phyloP scores from a whole-genome alignment of 1,140 invertebrate species.

The Aphaenogaster ashmeadi region DNA sequence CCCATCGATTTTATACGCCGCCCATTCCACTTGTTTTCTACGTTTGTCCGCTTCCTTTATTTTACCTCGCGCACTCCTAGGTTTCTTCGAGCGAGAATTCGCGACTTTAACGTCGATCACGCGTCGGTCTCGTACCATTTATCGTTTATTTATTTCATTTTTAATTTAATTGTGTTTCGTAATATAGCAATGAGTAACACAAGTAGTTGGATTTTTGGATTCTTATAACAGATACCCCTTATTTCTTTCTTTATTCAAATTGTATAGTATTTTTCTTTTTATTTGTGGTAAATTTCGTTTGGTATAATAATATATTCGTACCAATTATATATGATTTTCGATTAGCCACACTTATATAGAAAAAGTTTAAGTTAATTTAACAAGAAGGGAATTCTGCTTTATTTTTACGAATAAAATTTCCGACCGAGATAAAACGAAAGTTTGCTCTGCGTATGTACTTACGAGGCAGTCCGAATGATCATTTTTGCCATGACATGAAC shows the following conservation, averaged over 20 bases:
- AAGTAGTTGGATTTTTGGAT: background rate
- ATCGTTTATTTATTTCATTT: constrained; percentile 1
- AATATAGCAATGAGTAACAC: background rate
- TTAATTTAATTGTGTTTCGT: background rate
- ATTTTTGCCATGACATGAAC: background rate
- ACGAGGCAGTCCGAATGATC: constrained; percentile 3
- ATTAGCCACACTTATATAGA: background rate
- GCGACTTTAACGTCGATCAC: background rate
- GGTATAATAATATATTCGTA: background rate
- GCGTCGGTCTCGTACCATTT: background rate
- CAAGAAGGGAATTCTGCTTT: background rate
- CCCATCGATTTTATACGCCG: constrained; percentile 52
- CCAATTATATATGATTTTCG: too few relatives aligned
- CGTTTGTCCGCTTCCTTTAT: background rate
- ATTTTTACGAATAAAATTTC: background rate
- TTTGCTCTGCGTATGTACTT: background rate
- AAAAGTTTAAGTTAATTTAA: background rate
- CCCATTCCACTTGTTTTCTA: constrained; percentile 29
- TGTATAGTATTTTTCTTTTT: background rate
- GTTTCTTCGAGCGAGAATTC: background rate
- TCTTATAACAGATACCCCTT: background rate
- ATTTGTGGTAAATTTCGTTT: background rate
- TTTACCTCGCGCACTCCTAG: background rate
- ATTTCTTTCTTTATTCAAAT: background rate
- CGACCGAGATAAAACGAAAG: background rate